Conservation (phyloP, 2,797 vertebrate species). For the Florisuga fusca region DNA sequence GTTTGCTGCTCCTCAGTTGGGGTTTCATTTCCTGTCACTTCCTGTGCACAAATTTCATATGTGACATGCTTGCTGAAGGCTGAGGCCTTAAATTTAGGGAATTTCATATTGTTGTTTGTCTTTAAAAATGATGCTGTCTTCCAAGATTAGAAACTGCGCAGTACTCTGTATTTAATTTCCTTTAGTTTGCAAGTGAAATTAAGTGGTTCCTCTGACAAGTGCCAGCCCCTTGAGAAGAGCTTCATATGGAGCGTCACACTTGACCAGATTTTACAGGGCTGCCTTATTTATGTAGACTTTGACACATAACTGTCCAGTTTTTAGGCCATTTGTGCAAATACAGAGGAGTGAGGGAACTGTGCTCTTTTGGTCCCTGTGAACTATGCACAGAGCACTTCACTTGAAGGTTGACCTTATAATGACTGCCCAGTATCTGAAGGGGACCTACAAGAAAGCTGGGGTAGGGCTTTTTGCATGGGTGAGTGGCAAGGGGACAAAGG, state of each 20-base stretch:
- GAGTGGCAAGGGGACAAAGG: no score
- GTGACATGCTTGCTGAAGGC: neutral
- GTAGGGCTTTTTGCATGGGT: no score
- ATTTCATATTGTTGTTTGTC: neutral
- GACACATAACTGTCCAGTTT: accelerated
- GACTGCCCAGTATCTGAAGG: no score
- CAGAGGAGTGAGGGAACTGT: neutral
- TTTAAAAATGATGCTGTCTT: neutral
- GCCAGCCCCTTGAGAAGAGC: neutral
- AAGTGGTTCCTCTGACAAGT: neutral
- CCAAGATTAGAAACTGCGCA: neutral
- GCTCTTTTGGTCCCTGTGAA: neutral
- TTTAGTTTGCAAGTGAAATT: neutral
- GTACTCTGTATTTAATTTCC: neutral
- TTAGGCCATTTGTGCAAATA: neutral
- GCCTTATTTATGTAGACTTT: neutral
- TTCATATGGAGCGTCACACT: neutral
- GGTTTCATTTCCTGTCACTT: neutral
- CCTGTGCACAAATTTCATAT: neutral
- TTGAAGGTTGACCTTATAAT: neutral
- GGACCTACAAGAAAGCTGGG: no score
- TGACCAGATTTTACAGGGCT: neutral
- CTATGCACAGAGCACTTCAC: accelerated
- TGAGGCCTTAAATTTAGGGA: neutral
- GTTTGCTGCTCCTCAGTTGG: neutral